Conservation (phyloP, 2,888 invertebrate species). For the Stenichneumon culpator region DNA sequence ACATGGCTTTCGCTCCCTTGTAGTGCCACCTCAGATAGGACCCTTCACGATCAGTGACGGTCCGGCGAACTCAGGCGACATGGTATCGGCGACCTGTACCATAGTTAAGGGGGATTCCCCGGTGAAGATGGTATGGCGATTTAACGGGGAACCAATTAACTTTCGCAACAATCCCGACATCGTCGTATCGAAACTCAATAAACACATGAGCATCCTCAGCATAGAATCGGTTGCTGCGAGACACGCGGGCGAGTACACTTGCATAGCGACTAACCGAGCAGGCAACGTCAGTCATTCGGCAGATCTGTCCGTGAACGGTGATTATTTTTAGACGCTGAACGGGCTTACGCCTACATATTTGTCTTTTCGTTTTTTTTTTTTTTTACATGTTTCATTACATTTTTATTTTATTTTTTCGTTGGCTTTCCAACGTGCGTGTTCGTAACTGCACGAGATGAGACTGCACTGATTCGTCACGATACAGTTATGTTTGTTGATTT, state of each 20-base stretch:
- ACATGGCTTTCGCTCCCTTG: constrained; percentile 76
- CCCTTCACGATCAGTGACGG: constrained; percentile 85
- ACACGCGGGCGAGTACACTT: constrained; percentile 90
- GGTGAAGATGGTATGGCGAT: constrained; percentile 91
- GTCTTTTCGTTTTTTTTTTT: not conserved
- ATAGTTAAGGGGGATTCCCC: constrained; percentile 93
- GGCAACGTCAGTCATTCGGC: constrained; percentile 86
- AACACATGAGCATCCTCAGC: constrained; percentile 88
- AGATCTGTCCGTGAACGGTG: constrained; percentile 86
- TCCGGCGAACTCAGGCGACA: constrained; percentile 84
- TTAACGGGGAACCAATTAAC: constrained; percentile 86
- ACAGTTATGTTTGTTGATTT: constrained; percentile 4
- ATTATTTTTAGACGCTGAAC: constrained; percentile 28
- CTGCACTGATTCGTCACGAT: constrained; percentile 1
- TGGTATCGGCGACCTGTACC: constrained; percentile 88
- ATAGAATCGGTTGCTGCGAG: constrained; percentile 90
- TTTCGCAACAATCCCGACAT: constrained; percentile 81
- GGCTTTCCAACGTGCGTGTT: constrained; percentile 3
- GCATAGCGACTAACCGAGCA: constrained; percentile 87
- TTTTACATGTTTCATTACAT: not conserved
- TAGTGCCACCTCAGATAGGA: constrained; percentile 85
- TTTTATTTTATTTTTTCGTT: not conserved
- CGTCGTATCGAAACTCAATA: constrained; percentile 85
- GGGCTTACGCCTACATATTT: not conserved
- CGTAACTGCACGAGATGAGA: not conserved